phyloP scores from a whole-genome alignment of 2,797 vertebrate genomes.

The Gymnothorax reevesii region DNA sequence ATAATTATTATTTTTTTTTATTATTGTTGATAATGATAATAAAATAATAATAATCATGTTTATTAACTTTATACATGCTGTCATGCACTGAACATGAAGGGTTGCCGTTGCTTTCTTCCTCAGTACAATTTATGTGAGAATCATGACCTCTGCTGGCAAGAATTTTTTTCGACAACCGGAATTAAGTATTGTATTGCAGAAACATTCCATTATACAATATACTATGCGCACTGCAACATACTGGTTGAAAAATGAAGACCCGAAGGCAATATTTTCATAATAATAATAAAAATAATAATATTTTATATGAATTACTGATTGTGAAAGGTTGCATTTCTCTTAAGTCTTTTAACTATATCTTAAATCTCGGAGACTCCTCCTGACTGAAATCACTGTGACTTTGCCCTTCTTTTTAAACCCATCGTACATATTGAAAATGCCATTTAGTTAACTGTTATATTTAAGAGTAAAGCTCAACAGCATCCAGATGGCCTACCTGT shows the following conservation, averaged over 20 bases:
- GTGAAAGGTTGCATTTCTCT: too few species aligned
- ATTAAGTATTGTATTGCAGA: background rate
- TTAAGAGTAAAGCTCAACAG: background rate
- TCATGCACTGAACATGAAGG: too few species aligned
- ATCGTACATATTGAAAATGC: background rate
- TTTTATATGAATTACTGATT: too few species aligned
- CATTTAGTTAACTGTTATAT: background rate
- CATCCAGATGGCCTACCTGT: background rate
- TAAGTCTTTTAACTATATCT: background rate
- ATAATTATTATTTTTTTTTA: too few species aligned
- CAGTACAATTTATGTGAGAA: slow-evolving; percentile 9
- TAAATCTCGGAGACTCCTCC: background rate
- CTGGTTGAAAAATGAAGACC: too few species aligned
- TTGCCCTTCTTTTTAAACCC: background rate
- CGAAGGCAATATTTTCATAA: too few species aligned
- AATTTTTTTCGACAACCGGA: background rate
- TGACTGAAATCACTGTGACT: background rate
- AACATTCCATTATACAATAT: too few species aligned
- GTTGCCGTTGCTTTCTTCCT: background rate
- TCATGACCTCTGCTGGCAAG: slow-evolving; percentile 24
- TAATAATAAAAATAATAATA: too few species aligned
- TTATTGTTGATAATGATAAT: too few species aligned
- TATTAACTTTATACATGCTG: too few species aligned
- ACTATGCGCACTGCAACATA: too few species aligned
- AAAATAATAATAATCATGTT: too few species aligned